Evolutionary conservation across 1,140 invertebrate genomes (phyloP), one percentile per base, ranked within the genome.

Genomic region (Drosophila orena): DNA sequence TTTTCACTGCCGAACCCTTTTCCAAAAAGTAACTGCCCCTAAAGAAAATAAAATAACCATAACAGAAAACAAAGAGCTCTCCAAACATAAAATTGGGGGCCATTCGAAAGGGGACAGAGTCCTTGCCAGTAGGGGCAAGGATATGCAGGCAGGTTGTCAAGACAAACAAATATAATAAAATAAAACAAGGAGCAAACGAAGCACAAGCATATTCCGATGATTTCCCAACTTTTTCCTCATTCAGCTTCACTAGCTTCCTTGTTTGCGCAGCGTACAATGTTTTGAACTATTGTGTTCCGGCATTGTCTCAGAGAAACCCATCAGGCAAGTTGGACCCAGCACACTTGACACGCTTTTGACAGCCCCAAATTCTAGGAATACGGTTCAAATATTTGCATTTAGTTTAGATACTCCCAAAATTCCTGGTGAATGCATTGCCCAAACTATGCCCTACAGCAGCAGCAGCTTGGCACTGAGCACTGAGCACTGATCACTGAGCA

Each of bases 71-170:
- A 47, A 55, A 47, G 50, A 47, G 50, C n/a, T 24, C 24, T 0
- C n/a, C 17, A 66, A 64, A 65, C 40, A 56, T 17, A 56, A 40
- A 34, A 69, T 56, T 17, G 47, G 47, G 37, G 14, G 24, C 10
- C 34, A 35, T 68, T 68, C 15, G 7, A 46, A 46, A 38, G 40
- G 34, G 62, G 49, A n/a, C 8, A 20, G 3, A 75, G 40, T 30
- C 8, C 30, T 30, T 47, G 17, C 50, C 27, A 42, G 11, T 75
- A 15, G 37, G 52, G 27, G 35, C 11, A 11, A n/a, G 44, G 46
- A 70, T 40, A 40, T 56, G 42, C 64, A 69, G 50, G 3, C 46
- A 37, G 24, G 71, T 54, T 27, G 50, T 74, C 17, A 56, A 64
- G 52, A 64, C 24, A 15, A 20, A 14, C 11, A 58, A 15, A 61